phyloP scores from a whole-genome alignment of 2,797 vertebrate genomes.

The Thamnophis elegans region DNA sequence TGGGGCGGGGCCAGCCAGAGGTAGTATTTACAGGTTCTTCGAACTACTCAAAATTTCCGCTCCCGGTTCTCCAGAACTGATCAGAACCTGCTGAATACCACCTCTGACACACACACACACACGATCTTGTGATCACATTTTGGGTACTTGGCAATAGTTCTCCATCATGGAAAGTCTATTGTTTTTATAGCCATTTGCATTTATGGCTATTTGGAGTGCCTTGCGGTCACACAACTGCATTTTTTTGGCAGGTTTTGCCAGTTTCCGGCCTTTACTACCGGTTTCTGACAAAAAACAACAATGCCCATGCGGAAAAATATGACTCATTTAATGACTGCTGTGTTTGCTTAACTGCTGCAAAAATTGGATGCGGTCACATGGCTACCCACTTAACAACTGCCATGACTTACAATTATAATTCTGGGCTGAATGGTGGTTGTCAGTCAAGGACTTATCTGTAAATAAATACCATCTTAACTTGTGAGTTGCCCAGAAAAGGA shows the following conservation, averaged over 20 bases:
- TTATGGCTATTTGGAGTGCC: neutral
- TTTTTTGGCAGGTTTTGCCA: neutral
- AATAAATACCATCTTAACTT: neutral
- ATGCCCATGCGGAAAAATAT: fast-evolving
- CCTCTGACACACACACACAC: neutral
- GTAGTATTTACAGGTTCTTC: no score
- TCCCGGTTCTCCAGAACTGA: no score
- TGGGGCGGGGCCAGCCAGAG: no score
- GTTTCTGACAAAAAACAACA: neutral
- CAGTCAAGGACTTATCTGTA: neutral
- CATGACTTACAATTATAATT: neutral
- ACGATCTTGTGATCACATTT: neutral
- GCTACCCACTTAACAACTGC: neutral
- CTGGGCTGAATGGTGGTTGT: neutral
- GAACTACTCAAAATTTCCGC: no score
- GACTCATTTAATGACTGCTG: neutral
- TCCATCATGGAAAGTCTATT: neutral
- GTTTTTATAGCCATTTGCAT: neutral
- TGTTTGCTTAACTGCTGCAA: neutral
- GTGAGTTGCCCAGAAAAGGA: neutral
- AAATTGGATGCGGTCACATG: neutral
- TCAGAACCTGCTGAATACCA: no score
- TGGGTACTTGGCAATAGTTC: neutral
- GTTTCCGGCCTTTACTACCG: neutral
- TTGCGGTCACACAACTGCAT: neutral